Conservation (phyloP, 2,888 invertebrate genomes). For the Koerneria pararmatus region DNA sequence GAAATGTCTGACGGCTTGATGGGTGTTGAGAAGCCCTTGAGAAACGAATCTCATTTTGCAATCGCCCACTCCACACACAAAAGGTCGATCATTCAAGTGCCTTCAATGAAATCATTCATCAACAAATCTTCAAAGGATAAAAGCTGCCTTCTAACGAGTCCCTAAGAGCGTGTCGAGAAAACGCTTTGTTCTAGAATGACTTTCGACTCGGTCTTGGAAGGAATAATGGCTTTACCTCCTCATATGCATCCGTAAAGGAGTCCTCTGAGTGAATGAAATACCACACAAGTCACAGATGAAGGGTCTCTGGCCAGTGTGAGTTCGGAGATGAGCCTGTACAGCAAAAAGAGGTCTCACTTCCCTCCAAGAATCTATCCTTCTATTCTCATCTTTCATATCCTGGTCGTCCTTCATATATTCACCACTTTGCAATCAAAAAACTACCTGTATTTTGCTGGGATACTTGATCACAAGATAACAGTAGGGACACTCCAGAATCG, state of each 20-base stretch:
- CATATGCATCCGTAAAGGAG: slow-evolving; percentile 48
- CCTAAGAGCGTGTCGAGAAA: background rate
- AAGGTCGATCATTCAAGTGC: slow-evolving; percentile 14
- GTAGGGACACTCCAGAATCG: slow-evolving; percentile 40
- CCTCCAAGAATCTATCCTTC: too few species aligned
- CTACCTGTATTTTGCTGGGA: slow-evolving; percentile 45
- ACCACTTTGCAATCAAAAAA: too few species aligned
- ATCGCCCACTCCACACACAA: slow-evolving; percentile 29
- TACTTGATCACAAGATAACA: slow-evolving; percentile 50
- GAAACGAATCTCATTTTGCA: slow-evolving; percentile 37
- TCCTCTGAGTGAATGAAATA: slow-evolving; percentile 43
- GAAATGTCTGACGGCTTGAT: slow-evolving; percentile 39
- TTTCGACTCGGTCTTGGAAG: background rate
- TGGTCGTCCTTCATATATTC: too few species aligned
- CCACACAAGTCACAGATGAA: slow-evolving; percentile 50
- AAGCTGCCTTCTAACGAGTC: background rate
- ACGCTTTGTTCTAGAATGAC: background rate
- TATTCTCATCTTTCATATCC: too few species aligned
- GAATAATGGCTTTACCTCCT: slow-evolving; percentile 33
- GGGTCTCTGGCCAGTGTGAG: slow-evolving; percentile 50
- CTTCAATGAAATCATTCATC: background rate
- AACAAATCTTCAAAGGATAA: too few species aligned
- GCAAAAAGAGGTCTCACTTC: too few species aligned
- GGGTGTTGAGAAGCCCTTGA: slow-evolving; percentile 42
- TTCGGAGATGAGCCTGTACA: slow-evolving; percentile 45